Base-by-base conservation (phyloP, 2,888 invertebrate genomes). In the Leucozona laternaria region DNA sequence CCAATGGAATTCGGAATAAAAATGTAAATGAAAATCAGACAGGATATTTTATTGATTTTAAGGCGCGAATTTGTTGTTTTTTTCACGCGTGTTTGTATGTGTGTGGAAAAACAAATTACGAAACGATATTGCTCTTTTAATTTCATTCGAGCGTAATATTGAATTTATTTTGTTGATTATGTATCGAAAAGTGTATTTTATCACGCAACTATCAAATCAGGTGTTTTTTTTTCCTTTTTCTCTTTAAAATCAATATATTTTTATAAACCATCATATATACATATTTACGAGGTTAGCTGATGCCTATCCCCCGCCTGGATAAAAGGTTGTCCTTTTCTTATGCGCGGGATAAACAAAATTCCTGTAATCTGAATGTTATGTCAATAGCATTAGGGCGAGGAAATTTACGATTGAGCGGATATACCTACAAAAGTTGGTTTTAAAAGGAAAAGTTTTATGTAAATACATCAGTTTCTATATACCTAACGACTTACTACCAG, bases 331-430 rank as follows among this genome's bases (percentile, higher is more conserved):
- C 22, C 37, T 6, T n/a, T n/a, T 25, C 15, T 48, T 58, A n/a
- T 7, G 66, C 0, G 15, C 2, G 53, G 15, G 13, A 22, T 15
- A 53, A 25, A 53, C 31, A 2, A 40, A 62, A 34, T 37, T 58
- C 28, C 58, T 57, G 7, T 68, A 34, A 77, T 68, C 48, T 62
- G 22, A 40, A 5, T 31, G 28, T 20, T 25, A 48, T 68, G 68
- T 57, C 48, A 58, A 77, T 17, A 34, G 58, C 66, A 58, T 68
- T 58, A 34, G 37, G 57, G 20, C 25, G 45, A 57, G 48, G 45
- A 20, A 45, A 57, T 76, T 66, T 45, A 37, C 34, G 60, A 7
- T 50, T 73, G 37, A 73, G 60, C 28, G 55, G 17, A 57, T 17
- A 31, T 17, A 57, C 4, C 28, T 10, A 57, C 55, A 57, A 17